Percentiles rank a stretch among this genome's conserved stretches.
phyloP scores from a whole-genome alignment of 2,113 vertebrate genomes.

The Pipa parva region DNA sequence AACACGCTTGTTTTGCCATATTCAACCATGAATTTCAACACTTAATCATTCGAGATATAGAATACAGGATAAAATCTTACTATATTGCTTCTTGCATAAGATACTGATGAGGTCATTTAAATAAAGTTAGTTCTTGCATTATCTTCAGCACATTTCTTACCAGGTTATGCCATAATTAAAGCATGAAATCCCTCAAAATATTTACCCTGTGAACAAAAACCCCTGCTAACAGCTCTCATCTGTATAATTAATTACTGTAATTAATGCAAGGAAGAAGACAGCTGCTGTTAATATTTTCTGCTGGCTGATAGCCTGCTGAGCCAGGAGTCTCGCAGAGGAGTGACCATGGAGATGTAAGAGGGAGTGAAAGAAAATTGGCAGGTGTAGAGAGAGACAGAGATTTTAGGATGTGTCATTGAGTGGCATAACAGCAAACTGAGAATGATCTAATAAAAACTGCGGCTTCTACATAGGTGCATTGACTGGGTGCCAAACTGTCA shows the following conservation, averaged over 20 bases:
- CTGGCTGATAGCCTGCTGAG: conserved; percentile 2
- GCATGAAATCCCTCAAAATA: conserved; percentile 39
- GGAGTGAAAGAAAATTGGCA: neutral
- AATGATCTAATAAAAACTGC: too few species aligned
- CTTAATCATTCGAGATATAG: neutral
- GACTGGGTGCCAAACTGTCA: too few species aligned
- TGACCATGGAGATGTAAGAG: neutral
- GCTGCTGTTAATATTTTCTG: conserved; percentile 20
- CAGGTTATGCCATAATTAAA: conserved; percentile 39
- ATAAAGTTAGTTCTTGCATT: neutral
- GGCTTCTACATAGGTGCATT: too few species aligned
- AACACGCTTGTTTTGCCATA: too few species aligned
- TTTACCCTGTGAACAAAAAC: conserved; percentile 29
- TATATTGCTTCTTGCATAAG: neutral
- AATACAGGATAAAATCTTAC: neutral
- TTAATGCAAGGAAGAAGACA: conserved; percentile 25
- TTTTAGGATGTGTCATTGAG: neutral
- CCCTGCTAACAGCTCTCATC: conserved; percentile 28
- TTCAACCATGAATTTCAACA: neutral
- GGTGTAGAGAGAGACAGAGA: neutral
- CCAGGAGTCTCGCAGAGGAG: neutral
- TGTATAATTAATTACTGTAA: conserved; percentile 32
- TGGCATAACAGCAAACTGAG: neutral
- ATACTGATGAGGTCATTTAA: conserved; percentile 17
- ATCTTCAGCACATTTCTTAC: conserved; percentile 14